A percentile compares a stretch with the other conserved stretches of the same genome.
These are phyloP conservation scores for Iguana delicatissima DNA, from an alignment of 2,797 vertebrate genomes.

Conservation along the genomic window DNA sequence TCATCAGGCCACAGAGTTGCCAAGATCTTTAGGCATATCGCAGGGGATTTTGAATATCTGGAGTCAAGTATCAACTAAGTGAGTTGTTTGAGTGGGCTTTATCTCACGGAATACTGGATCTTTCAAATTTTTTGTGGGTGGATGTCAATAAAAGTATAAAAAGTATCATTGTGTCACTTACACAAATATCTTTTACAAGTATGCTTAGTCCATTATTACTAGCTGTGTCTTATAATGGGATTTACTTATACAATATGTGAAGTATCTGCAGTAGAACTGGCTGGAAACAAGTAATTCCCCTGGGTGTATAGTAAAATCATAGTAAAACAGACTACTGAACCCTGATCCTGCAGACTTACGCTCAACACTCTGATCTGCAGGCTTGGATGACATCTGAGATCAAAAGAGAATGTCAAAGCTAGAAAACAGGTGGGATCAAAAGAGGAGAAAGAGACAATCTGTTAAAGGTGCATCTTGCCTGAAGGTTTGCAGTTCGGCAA, in stretches of 20 bases:
- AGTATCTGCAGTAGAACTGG: background rate
- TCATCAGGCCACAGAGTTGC: background rate
- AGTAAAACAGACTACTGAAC: background rate
- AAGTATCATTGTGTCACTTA: background rate
- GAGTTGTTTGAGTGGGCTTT: background rate
- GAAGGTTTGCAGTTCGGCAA: background rate
- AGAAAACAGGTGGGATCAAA: background rate
- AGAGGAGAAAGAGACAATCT: background rate
- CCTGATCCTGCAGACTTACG: background rate
- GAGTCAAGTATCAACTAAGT: conserved; percentile 1
- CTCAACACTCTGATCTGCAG: background rate
- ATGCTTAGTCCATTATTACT: background rate
- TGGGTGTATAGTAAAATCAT: conserved; percentile 7
- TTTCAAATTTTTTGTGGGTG: conserved; percentile 5
- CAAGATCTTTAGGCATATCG: background rate
- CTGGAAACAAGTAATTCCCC: background rate
- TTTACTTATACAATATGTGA: background rate
- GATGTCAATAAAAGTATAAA: conserved; percentile 10
- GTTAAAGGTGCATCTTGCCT: background rate
- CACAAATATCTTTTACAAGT: background rate
- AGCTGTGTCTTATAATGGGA: background rate
- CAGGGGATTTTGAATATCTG: background rate
- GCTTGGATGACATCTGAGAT: background rate
- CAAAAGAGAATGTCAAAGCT: background rate
- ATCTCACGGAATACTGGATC: conserved; percentile 2